Base-by-base conservation (phyloP, 1,140 invertebrate species). In the Brachionus rotundiformis region DNA sequence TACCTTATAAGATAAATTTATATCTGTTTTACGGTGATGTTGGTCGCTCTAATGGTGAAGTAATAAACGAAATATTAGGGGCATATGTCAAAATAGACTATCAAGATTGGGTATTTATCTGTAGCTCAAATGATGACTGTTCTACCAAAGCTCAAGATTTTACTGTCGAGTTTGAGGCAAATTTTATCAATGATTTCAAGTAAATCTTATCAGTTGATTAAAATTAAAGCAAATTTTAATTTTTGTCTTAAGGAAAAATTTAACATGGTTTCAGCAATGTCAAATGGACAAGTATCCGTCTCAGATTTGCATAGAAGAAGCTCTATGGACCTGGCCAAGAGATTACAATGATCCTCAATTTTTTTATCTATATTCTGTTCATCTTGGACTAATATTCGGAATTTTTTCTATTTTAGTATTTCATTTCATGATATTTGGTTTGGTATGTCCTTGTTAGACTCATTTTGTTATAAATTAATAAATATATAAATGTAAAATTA, bases 351-450 rank as follows among this genome's bases (percentile, higher is more conserved):
- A 79, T 79, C 76, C 76, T 7, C 44, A 79, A 13, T 79, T 79
- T 63, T 79, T 79, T 31, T 79, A 79, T 63, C 29, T 79, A 10
- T 79, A 79, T 23, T 36, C 76, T 3, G 76, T 79, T 54, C 76
- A 79, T 79, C 23, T 79, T 8, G 33, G 76, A 23, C 47, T 79
- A 8, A 23, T 79, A n/a, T 79, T 79, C 31, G 59, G 47, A 29
- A 39, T 79, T 54, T 79, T 79, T 3, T 54, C 76, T 59, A 59
- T 59, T 54, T 19, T 79, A 19, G 59, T 79, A 29, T 23, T 79
- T 79, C 36, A 79, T 79, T 79, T 79, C 36, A 79, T 79, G 47
- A 59, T 79, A 13, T 79, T 79, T 63, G 76, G 76, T 29, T 27
- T 41, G 33, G 25, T 54, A 13, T 63, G 47, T 54, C 76, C 76